phyloP scores from a whole-genome alignment of 2,888 invertebrate genomes.

The Drosophila niveifrons region DNA sequence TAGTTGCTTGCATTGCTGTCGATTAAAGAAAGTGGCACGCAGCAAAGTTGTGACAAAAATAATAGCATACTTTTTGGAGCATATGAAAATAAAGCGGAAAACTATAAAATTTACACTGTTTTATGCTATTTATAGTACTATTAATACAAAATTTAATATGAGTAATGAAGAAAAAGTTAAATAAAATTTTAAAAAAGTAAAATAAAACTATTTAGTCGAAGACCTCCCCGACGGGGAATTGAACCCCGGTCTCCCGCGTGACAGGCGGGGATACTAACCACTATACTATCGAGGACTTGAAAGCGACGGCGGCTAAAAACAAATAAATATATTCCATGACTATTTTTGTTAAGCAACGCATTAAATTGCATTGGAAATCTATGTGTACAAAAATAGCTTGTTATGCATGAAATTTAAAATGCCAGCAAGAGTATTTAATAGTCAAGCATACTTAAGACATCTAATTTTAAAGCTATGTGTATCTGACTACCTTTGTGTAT shows the following conservation, averaged over 20 bases:
- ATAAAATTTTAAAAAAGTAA: neutral
- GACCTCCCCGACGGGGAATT: conserved; percentile 3
- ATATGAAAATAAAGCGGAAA: no score
- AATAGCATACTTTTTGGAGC: neutral
- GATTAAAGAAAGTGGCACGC: neutral
- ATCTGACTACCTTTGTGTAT: neutral
- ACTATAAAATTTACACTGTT: no score
- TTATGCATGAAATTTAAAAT: neutral
- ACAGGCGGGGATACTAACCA: conserved; percentile 6
- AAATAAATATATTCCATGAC: neutral
- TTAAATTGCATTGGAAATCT: neutral
- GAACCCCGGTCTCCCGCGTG: conserved; percentile 6
- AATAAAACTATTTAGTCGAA: neutral
- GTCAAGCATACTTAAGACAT: neutral
- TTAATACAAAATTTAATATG: neutral
- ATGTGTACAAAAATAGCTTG: neutral
- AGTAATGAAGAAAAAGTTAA: neutral
- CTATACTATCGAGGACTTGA: conserved; percentile 6
- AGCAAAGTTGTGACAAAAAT: neutral
- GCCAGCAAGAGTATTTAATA: neutral
- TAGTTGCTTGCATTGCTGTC: neutral
- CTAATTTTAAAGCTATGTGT: neutral
- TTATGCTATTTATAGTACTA: no score
- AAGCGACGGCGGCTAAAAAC: neutral
- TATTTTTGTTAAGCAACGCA: neutral